Evolutionary conservation across 2,888 invertebrate genomes (phyloP), one percentile per base, ranked within the genome.

Genomic region (Ptychoptera contaminata): DNA sequence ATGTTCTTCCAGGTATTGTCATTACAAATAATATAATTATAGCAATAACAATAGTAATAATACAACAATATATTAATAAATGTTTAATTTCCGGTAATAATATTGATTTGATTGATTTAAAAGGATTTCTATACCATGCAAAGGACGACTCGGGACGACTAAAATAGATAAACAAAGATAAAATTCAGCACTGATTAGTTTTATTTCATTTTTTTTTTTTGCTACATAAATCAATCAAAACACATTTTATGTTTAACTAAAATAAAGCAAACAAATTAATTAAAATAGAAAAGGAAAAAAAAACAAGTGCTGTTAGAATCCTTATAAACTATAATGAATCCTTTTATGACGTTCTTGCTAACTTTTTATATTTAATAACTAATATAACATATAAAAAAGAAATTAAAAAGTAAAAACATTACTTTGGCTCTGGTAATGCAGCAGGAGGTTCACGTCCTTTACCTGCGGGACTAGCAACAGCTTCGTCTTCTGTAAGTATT

Each of bases 71-170:
- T 10, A 36, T n/a, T 11, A 30, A 14, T 8, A 36, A 37, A n/a
- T 8, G 16, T 9, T 47, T 52, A 2, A 52, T 7, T 2, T 49
- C 46, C 6, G 59, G 59, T 0, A 48, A 37, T 2, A 58, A 4
- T 30, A 68, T 58, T 43, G 58, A 58, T 45, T 60, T 63, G 7
- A 67, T 39, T 4, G 71, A 65, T 56, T 69, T 70, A 53, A 70
- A 60, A 1, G 76, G 76, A 58, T 71, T 71, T 43, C 61, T 65
- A 47, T 73, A 67, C 63, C 74, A 76, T 47, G 71, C 71, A 52
- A 75, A 77, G 1, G 77, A 75, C 8, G 73, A 70, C 46, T 74
- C 72, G 1, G 77, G 76, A 3, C 77, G 73, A 7, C 77, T 77
- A 57, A 40, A 66, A 52, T 45, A 42, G 15, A 49, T 10, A 29